phyloP scores from a whole-genome alignment of 2,797 vertebrate species.

The Phataginus tetradactyla region DNA sequence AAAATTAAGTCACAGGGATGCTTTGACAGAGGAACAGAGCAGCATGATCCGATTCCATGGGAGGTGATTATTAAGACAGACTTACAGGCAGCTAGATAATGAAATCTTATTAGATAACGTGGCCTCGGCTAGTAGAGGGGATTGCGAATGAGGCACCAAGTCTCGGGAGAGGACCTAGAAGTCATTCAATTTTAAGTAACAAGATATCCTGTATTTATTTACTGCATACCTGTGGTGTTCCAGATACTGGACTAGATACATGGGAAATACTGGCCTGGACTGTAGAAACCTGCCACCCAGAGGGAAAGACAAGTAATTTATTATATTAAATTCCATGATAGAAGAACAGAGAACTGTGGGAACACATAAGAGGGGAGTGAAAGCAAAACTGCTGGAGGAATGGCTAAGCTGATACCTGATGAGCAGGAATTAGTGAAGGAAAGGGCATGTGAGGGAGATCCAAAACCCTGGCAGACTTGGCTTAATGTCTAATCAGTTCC shows the following conservation, averaged over 20 bases:
- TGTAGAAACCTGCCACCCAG: not conserved
- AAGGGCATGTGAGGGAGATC: not conserved
- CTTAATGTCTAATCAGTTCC: not conserved
- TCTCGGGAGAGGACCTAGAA: conserved; percentile 37
- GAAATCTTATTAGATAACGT: conserved; percentile 21
- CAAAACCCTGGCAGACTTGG: not conserved
- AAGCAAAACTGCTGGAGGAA: not conserved
- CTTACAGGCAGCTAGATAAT: conserved; percentile 2
- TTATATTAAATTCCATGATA: not conserved
- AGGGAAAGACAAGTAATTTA: not conserved
- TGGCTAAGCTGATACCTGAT: not conserved
- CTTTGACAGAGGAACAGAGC: conserved; percentile 37
- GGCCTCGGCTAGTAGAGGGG: not conserved
- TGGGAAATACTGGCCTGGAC: not conserved
- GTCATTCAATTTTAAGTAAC: conserved; percentile 24
- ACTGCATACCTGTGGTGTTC: not conserved
- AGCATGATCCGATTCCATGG: not conserved
- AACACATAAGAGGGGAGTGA: not conserved
- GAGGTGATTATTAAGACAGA: conserved; percentile 6
- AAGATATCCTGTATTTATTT: not conserved
- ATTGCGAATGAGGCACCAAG: not conserved
- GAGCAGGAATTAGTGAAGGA: not conserved
- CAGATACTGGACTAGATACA: not conserved
- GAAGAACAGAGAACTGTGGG: not conserved
- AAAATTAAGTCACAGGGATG: conserved; percentile 50